These are phyloP conservation scores for Sinotaia quadrata DNA, from an alignment of 2,888 invertebrate genomes.

Conservation along the genomic window DNA sequence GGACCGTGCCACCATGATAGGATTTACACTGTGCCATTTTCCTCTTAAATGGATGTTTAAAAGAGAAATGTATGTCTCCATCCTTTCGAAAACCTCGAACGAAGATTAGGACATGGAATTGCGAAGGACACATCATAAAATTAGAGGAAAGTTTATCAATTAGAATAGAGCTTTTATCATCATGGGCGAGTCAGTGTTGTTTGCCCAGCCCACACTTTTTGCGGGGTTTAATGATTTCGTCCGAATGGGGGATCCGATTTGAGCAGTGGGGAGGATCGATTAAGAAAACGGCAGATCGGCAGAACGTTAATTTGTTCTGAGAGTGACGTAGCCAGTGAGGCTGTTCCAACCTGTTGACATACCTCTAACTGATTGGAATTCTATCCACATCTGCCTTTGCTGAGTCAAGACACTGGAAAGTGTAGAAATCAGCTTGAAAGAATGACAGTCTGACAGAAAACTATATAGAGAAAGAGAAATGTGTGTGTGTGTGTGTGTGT, in stretches of 20 bases:
- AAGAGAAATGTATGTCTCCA: too few relatives aligned
- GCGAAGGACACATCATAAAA: conserved; percentile 3
- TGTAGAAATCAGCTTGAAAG: not conserved
- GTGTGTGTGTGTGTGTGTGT: too few relatives aligned
- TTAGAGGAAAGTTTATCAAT: conserved; percentile 11
- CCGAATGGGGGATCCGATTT: not conserved
- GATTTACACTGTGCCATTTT: too few relatives aligned
- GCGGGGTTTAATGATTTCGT: not conserved
- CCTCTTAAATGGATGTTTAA: too few relatives aligned
- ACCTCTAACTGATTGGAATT: not conserved
- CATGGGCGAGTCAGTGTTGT: not conserved
- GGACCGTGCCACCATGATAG: too few relatives aligned
- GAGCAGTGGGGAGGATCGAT: conserved; percentile 8
- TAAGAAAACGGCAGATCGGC: conserved; percentile 11
- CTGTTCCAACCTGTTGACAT: conserved; percentile 15
- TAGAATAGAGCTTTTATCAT: conserved; percentile 1
- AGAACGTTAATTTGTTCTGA: conserved; percentile 14
- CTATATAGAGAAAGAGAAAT: too few relatives aligned
- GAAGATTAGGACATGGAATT: too few relatives aligned
- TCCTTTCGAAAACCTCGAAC: too few relatives aligned
- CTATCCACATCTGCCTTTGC: not conserved
- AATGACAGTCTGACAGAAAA: not conserved
- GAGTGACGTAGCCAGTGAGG: conserved; percentile 3
- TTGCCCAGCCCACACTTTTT: conserved; percentile 6
- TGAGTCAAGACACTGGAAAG: not conserved